A percentile compares a stretch with the other conserved stretches of the same genome.
phyloP scores from a whole-genome alignment of 1,140 invertebrate genomes.

The Zophobas atratus region DNA sequence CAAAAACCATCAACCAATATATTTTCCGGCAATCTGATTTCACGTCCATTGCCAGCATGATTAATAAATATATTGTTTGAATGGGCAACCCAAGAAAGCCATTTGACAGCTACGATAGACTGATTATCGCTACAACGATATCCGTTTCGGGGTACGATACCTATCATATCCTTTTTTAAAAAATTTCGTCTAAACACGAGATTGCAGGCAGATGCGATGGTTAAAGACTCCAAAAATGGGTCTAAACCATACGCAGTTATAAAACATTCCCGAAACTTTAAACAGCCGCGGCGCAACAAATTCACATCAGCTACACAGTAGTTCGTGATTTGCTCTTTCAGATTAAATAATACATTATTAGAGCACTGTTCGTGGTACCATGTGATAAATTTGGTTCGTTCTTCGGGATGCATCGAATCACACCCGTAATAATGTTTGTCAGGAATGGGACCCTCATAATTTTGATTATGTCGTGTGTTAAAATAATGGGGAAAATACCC shows the following conservation, averaged over 20 bases:
- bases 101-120: background rate
- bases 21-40: background rate
- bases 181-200: too few relatives aligned
- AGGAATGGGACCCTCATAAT: slow-evolving; percentile 1
- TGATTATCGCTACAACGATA: background rate
- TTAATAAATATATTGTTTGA: background rate
- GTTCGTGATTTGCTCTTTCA: background rate
- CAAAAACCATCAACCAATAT: too few relatives aligned
- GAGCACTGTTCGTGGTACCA: background rate
- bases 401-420: background rate
- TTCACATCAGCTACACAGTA: too few relatives aligned
- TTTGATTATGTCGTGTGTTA: slow-evolving; percentile 9
- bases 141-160: background rate
- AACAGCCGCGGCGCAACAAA: too few relatives aligned
- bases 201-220: background rate
- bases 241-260: background rate
- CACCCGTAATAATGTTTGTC: slow-evolving; percentile 4
- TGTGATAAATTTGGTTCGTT: background rate
- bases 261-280: background rate
- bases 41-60: background rate
- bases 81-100: background rate
- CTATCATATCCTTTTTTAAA: background rate
- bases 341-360: slow-evolving; percentile 6
- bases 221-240: background rate
- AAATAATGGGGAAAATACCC: background rate